Evolutionary conservation across 2,113 vertebrate species (phyloP), one percentile per base, ranked within the genome.

Genomic region (Lepisosteus osseus): DNA sequence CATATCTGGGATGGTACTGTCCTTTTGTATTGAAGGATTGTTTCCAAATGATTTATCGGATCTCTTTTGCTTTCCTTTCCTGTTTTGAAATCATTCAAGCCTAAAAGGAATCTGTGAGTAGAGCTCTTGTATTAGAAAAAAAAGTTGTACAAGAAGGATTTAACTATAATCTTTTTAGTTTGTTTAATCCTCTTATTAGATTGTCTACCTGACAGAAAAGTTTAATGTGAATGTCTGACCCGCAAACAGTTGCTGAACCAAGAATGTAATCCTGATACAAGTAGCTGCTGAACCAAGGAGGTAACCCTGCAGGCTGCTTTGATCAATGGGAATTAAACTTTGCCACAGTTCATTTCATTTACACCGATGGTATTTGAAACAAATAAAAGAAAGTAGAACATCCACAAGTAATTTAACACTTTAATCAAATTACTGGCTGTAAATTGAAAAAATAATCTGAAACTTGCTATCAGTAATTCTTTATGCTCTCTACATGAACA

Each of bases 261-360:
- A 56, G n/a, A 29, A 65, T 57, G 43, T 72, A 56, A 63, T 12
- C 40, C 43, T 66, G 45, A 66, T 44, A 45, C 42, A 51, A 51
- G 47, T 51, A 51, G 47, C 47, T 51, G 47, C 47, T 51, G 47
- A 8, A 51, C 47, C 47, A 51, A 51, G 47, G 47, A 4, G 8
- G 47, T 51, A 51, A 51, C 8, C 47, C 8, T 59, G 56, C 57
- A 13, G 57, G 57, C 9, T 59, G 14, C 57, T 4, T 14, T 6
- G 57, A 59, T 59, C 1, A 59, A 59, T 11, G 6, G 4, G 57
- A 11, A 59, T 59, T 59, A 3, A 59, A 59, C 47, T 51, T 51
- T 6, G 47, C 5, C 47, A 15, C 14, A 6, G 57, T 2, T n/a
- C 11, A 59, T 51, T 51, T 9, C 47, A 51, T 5, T 51, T 9